A percentile compares a stretch with the other conserved stretches of the same genome.
Evolutionary conservation across 2,797 vertebrate genomes (phyloP).

Genomic region (Enoplosus armatus): DNA sequence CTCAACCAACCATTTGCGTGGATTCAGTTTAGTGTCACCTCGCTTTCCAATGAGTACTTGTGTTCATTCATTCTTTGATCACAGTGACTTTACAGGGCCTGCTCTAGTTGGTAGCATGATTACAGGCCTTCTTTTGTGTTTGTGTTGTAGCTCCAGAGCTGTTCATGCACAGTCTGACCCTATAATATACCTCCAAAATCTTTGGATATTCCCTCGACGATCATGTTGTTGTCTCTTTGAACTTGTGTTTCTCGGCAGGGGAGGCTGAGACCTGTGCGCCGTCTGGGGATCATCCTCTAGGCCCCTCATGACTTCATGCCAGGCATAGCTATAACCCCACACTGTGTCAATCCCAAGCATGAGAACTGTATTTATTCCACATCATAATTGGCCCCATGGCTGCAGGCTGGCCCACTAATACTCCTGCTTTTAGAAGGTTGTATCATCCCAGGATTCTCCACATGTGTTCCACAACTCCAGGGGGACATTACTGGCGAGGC

Average conservation of each 20-base stretch:
- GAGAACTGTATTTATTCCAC: constrained; percentile 78
- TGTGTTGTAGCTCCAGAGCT: constrained; percentile 7
- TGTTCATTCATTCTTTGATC: no score
- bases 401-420: constrained; percentile 67
- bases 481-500: constrained; percentile 74
- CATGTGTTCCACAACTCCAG: constrained; percentile 77
- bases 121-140: neutral
- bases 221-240: constrained; percentile 62
- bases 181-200: constrained; percentile 32
- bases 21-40: neutral
- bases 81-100: no score
- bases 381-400: constrained; percentile 80
- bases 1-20: neutral
- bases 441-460: constrained; percentile 82
- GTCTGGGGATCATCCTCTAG: constrained; percentile 65
- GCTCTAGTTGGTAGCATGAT: neutral
- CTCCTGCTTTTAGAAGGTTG: constrained; percentile 83
- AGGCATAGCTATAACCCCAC: constrained; percentile 67
- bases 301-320: constrained; percentile 72
- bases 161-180: constrained; percentile 13
- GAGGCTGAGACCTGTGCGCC: constrained; percentile 45
- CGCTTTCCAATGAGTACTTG: neutral
- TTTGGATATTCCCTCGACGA: constrained; percentile 32
- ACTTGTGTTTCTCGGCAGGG: constrained; percentile 65
- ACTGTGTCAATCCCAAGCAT: constrained; percentile 70